phyloP scores from a whole-genome alignment of 2,113 vertebrate genomes.

The Laticauda colubrina region DNA sequence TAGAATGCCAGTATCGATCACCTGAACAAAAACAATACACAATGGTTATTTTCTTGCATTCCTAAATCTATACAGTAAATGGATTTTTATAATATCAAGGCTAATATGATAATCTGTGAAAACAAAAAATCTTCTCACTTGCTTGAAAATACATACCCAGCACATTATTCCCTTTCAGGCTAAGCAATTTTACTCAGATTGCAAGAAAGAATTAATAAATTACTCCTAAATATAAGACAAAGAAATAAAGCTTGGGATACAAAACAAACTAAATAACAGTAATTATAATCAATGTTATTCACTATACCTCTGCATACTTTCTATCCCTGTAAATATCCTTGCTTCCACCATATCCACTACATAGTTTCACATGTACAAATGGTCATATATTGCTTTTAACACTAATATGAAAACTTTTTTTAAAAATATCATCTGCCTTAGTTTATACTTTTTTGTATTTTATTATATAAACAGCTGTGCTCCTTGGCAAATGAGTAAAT shows the following conservation, averaged over 20 bases:
- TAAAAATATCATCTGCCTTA: too few relatives aligned
- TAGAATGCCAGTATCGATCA: conserved; percentile 93
- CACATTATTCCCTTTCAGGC: not conserved
- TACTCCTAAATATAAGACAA: not conserved
- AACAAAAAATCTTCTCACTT: too few relatives aligned
- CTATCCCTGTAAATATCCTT: not conserved
- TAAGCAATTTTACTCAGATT: not conserved
- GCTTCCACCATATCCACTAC: not conserved
- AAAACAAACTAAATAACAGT: not conserved
- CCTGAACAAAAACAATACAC: conserved; percentile 49
- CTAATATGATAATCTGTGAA: not conserved
- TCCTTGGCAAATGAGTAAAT: not conserved
- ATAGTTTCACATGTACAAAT: not conserved
- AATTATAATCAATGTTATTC: not conserved
- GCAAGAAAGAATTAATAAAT: not conserved
- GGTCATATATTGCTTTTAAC: not conserved
- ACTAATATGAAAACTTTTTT: not conserved
- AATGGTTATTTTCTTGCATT: rapidly evolving
- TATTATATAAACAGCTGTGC: not conserved
- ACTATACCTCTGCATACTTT: not conserved
- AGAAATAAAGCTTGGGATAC: not conserved
- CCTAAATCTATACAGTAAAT: not conserved
- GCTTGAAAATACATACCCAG: not conserved
- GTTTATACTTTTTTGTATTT: not conserved
- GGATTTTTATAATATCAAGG: not conserved